Conservation (phyloP, 2,888 invertebrate species). For the Hirudinaria manillensis region DNA sequence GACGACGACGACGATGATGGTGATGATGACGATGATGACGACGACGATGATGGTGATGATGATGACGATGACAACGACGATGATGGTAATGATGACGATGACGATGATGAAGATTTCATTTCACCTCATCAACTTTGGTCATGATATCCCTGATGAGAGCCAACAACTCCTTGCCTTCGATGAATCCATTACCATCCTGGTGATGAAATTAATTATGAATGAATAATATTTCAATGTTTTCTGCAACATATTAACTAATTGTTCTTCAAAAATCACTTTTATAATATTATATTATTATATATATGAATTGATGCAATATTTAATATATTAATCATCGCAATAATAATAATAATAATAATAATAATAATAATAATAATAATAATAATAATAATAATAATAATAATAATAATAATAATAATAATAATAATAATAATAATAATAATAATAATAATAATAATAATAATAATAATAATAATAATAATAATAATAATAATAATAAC, state of each 20-base stretch:
- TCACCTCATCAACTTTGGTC: slow-evolving; percentile 34
- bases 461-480: neutral
- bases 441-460: neutral
- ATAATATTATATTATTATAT: neutral
- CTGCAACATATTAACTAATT: too few relatives aligned
- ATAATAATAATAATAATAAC: neutral
- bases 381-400: too few relatives aligned
- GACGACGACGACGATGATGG: neutral
- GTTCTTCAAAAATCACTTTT: too few relatives aligned
- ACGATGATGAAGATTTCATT: slow-evolving; percentile 16
- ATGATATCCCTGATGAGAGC: slow-evolving; percentile 35
- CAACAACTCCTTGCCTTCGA: slow-evolving; percentile 36
- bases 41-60: slow-evolving; percentile 3
- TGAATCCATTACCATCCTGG: slow-evolving; percentile 35
- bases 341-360: too few relatives aligned
- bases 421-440: too few relatives aligned
- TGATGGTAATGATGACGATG: slow-evolving; percentile 11
- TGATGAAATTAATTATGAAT: neutral
- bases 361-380: too few relatives aligned
- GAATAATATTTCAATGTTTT: neutral
- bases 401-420: too few relatives aligned
- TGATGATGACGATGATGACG: slow-evolving; percentile 14
- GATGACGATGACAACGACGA: slow-evolving; percentile 12
- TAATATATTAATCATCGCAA: too few relatives aligned
- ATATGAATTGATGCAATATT: neutral